Conservation (phyloP, 1,140 invertebrate species). For the Lithobius niger region DNA sequence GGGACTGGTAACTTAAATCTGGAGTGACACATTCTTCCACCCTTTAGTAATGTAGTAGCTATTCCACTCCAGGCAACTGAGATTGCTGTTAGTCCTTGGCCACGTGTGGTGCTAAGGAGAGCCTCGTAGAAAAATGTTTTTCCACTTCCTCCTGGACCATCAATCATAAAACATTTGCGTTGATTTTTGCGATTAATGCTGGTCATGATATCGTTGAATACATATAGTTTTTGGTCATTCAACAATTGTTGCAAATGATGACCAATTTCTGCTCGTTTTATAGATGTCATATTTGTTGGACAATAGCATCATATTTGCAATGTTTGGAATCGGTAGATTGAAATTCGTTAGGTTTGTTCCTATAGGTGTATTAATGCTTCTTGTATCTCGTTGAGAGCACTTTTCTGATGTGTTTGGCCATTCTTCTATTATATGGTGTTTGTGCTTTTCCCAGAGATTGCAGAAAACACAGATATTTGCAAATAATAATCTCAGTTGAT, state of each 20-base stretch:
- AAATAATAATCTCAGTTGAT: neutral
- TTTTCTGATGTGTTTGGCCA: conserved; percentile 1
- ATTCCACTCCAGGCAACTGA: conserved; percentile 2
- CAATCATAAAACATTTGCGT: conserved; percentile 7
- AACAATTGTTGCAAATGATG: too few relatives aligned
- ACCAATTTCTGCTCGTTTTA: neutral
- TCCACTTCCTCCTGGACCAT: conserved; percentile 15
- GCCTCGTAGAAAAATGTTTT: conserved; percentile 16
- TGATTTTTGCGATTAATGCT: neutral
- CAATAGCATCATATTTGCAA: neutral
- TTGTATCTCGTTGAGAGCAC: neutral
- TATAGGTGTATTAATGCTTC: neutral
- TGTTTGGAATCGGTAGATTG: neutral
- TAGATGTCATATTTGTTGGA: neutral
- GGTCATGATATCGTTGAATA: neutral
- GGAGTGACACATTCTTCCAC: neutral
- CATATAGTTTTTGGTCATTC: too few relatives aligned
- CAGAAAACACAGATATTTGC: neutral
- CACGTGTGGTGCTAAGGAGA: neutral
- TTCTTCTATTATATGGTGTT: neutral
- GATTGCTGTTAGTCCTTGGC: neutral
- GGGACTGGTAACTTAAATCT: neutral
- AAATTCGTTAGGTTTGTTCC: neutral
- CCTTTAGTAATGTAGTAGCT: neutral
- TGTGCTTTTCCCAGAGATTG: neutral